phyloP scores from a whole-genome alignment of 2,797 vertebrate species.

The Crenichthys baileyi region DNA sequence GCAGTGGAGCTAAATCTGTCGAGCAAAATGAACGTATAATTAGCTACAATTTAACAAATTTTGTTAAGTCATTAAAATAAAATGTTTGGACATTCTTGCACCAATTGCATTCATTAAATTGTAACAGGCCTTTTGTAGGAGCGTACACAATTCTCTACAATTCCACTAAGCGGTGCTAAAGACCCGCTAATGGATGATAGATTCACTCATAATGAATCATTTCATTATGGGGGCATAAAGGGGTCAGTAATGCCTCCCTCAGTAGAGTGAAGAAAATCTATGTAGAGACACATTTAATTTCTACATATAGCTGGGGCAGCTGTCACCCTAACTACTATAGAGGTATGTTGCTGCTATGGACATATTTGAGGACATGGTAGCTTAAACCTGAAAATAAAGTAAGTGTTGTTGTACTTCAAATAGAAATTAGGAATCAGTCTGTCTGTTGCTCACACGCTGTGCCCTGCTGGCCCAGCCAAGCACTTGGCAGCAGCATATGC shows the following conservation, averaged over 20 bases:
- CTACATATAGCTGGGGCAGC: not conserved
- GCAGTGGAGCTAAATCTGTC: too few relatives aligned
- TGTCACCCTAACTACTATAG: not conserved
- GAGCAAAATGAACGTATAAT: not conserved
- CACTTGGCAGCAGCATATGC: slow-evolving; percentile 54
- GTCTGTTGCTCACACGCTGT: not conserved
- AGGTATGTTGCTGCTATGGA: not conserved
- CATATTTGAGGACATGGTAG: not conserved
- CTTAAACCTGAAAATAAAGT: not conserved
- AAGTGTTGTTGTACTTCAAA: not conserved
- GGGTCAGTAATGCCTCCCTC: not conserved
- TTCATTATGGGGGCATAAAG: not conserved
- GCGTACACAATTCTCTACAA: not conserved
- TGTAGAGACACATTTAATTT: not conserved
- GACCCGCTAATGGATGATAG: accelerated
- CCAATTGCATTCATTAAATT: not conserved
- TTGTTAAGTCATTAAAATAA: not conserved
- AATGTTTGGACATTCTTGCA: not conserved
- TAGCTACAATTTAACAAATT: not conserved
- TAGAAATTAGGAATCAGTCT: not conserved
- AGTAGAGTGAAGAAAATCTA: too few relatives aligned
- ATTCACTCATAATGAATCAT: not conserved
- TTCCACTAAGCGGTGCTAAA: slow-evolving; percentile 29
- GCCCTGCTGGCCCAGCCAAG: slow-evolving; percentile 17
- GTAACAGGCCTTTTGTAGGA: not conserved